Evolutionary conservation across 2,888 invertebrate species (phyloP).

Genomic region (Cantharis rufa): DNA sequence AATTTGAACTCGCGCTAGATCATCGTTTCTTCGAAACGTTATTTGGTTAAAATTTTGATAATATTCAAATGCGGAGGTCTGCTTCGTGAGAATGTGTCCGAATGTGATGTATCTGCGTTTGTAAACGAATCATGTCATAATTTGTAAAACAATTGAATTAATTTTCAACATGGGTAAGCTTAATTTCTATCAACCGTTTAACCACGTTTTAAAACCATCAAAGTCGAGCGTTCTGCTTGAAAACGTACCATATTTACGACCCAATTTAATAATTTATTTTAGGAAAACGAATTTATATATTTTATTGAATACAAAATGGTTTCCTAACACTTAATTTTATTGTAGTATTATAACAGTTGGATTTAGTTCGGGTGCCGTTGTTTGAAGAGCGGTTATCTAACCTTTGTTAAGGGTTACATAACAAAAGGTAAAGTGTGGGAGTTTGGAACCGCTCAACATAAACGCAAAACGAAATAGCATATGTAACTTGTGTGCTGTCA

Average conservation of each 20-base stretch:
- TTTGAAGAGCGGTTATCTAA: constrained; percentile 12
- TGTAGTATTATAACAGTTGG: constrained; percentile 49
- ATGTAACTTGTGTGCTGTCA: constrained; percentile 55
- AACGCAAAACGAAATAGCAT: constrained; percentile 45
- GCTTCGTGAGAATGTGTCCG: not conserved
- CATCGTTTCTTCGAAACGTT: no score
- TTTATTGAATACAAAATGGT: constrained; percentile 48
- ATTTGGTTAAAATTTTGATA: no score
- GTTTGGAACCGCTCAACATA: constrained; percentile 47
- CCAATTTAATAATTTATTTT: constrained; percentile 49
- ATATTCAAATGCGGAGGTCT: not conserved
- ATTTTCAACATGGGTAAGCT: constrained; percentile 56
- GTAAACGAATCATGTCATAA: constrained; percentile 53
- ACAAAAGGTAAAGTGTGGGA: constrained; percentile 40
- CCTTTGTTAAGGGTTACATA: not conserved
- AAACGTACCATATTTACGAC: constrained; percentile 47
- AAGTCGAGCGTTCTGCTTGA: constrained; percentile 41
- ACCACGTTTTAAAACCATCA: constrained; percentile 43
- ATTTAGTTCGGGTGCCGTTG: constrained; percentile 25
- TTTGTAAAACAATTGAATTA: constrained; percentile 58
- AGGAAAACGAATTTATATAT: constrained; percentile 35
- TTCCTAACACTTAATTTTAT: constrained; percentile 46
- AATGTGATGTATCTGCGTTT: not conserved
- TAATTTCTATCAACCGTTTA: constrained; percentile 49
- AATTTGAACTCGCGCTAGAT: no score